Conservation (phyloP, 2,113 vertebrate genomes). For the Corythaeola cristata region DNA sequence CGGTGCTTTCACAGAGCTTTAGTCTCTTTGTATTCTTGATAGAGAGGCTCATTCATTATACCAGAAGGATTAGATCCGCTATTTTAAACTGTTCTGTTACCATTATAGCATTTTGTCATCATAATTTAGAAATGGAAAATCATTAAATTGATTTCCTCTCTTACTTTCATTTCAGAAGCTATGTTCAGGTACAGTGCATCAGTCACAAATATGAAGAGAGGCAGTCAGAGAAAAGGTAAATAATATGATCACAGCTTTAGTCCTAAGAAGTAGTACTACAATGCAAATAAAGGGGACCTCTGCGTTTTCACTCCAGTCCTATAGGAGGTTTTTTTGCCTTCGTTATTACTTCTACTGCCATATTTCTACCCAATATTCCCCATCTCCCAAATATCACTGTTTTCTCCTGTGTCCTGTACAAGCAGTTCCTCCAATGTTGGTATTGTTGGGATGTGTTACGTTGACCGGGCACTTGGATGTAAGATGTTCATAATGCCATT, state of each 20-base stretch:
- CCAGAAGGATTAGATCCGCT: neutral
- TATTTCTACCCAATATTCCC: neutral
- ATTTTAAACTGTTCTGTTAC: neutral
- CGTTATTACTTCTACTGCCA: neutral
- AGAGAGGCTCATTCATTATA: neutral
- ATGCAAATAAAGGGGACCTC: neutral
- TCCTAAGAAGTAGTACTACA: neutral
- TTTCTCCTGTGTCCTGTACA: neutral
- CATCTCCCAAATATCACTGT: neutral
- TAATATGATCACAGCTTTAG: neutral
- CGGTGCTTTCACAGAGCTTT: neutral
- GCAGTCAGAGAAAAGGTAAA: neutral
- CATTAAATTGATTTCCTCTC: neutral
- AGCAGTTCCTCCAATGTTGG: neutral
- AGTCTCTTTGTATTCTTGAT: neutral
- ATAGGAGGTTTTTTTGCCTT: rapidly evolving
- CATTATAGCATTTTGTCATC: neutral
- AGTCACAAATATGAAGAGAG: neutral
- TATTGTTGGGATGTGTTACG: neutral
- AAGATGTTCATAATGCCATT: neutral
- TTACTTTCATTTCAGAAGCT: neutral
- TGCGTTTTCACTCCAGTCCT: neutral
- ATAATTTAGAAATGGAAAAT: neutral
- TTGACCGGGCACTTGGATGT: rapidly evolving
- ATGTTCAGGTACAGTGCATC: neutral